Base-by-base conservation (phyloP, 2,797 vertebrate genomes). In the Brotula barbata region DNA sequence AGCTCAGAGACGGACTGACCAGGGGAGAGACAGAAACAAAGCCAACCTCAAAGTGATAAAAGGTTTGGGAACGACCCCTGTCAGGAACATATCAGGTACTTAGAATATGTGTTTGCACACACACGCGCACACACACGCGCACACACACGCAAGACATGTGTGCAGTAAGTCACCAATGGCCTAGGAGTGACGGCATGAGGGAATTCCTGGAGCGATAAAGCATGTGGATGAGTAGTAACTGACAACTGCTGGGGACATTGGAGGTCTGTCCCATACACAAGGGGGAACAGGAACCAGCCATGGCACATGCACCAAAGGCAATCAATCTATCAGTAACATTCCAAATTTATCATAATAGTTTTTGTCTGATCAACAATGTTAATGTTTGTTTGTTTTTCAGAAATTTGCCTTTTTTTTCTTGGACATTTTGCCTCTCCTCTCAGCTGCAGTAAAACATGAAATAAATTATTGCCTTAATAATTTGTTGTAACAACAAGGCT, bases 181-280 rank as follows among this genome's bases (percentile, higher is more conserved):
- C 56, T 72, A 69, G 69, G 42, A 43, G 34, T 64, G 70, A 80
- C 75, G 83, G 66, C 44, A 63, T 40, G 43, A 22, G 48, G 67
- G 68, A 62, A 68, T 69, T 64, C 81, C 71, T 78, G 50, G 31
- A 55, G 78, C 47, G 53, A 63, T 67, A 66, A 62, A 75, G 56
- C 60, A 69, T 23, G 51, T 57, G 51, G 61, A 66, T 12, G 55
- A 69, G 69, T 68, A 75, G 67, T 71, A 73, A 75, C 45, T 76
- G 80, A 72, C 72, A 77, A 75, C 60, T 61, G 76, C 49, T 61
- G 69, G 58, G n/a, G 49, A 68, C 42, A 51, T 74, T 68, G 68
- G 50, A 67, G 62, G 51, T 59, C 36, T 44, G 43, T 57, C 47
- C 14, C n/a, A 43, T 36, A 48, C n/a, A n/a, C 39, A 74, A 66